Evolutionary conservation across 2,113 vertebrate species (phyloP).

Genomic region (Carassius auratus): DNA sequence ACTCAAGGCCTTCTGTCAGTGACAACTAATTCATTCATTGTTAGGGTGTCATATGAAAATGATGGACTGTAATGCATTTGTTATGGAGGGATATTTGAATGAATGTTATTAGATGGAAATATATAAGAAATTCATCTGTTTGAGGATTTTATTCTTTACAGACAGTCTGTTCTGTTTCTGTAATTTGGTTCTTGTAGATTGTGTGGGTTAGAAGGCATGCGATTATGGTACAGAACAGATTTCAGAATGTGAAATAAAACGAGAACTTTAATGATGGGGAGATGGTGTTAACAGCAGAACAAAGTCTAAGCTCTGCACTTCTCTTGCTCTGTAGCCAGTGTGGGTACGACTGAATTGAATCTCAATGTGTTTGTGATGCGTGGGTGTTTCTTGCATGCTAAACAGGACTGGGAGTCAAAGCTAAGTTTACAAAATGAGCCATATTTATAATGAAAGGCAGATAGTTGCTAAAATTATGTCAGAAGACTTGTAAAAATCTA

Average conservation of each 20-base stretch:
- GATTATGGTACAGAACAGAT: neutral
- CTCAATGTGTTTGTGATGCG: conserved; percentile 17
- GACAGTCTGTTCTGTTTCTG: neutral
- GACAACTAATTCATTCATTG: neutral
- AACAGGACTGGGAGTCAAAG: conserved; percentile 17
- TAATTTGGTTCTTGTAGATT: neutral
- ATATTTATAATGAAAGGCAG: neutral
- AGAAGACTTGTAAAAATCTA: neutral
- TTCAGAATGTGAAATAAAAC: neutral
- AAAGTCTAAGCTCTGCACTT: conserved; percentile 1
- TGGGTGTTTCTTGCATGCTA: conserved; percentile 24
- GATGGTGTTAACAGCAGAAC: neutral
- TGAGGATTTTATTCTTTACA: neutral
- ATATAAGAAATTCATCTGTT: neutral
- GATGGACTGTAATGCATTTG: neutral
- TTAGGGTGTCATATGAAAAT: neutral
- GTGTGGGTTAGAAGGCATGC: neutral
- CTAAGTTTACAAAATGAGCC: neutral
- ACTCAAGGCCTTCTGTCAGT: neutral
- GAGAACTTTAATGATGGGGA: neutral
- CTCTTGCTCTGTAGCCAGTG: neutral
- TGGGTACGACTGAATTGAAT: conserved; percentile 20
- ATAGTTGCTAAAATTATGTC: neutral
- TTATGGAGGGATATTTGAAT: neutral
- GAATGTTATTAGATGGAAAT: neutral